Evolutionary conservation across 2,797 vertebrate species (phyloP).

Genomic region (Atherinosoma microstoma): DNA sequence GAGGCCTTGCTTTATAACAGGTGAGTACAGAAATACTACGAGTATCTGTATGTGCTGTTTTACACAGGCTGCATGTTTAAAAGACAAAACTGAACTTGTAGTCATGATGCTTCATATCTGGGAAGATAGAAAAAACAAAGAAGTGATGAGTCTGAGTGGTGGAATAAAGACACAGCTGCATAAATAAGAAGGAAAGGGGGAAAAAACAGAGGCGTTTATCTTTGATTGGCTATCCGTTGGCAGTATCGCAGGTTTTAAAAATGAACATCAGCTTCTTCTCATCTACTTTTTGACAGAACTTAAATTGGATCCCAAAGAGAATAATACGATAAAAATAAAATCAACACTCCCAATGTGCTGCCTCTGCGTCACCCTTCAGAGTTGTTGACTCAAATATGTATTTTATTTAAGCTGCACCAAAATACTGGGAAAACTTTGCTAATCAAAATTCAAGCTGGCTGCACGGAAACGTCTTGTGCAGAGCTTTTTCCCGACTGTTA

Average conservation of each 20-base stretch:
- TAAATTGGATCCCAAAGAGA: constrained; percentile 76
- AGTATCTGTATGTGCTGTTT: no score
- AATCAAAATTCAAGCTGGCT: constrained; percentile 19
- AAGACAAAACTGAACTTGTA: not conserved
- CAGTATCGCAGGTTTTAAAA: constrained; percentile 60
- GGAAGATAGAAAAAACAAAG: constrained; percentile 25
- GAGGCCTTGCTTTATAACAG: not conserved
- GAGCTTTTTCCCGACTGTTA: constrained; percentile 41
- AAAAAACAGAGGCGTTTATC: constrained; percentile 49
- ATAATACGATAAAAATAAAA: constrained; percentile 64
- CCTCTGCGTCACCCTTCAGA: constrained; percentile 37
- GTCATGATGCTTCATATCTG: constrained; percentile 12
- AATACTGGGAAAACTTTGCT: constrained; percentile 47
- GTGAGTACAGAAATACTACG: no score
- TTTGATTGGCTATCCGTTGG: constrained; percentile 71
- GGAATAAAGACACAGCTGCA: constrained; percentile 47
- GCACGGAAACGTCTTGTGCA: constrained; percentile 15
- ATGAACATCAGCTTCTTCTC: constrained; percentile 71
- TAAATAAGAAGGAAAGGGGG: constrained; percentile 44
- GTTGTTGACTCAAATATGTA: constrained; percentile 52
- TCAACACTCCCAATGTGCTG: constrained; percentile 53
- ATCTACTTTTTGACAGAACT: constrained; percentile 75
- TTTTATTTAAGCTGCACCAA: constrained; percentile 43
- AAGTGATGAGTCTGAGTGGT: constrained; percentile 26
- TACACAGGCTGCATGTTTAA: not conserved